phyloP scores from a whole-genome alignment of 2,888 invertebrate genomes.

The Trachelus troglodyta region DNA sequence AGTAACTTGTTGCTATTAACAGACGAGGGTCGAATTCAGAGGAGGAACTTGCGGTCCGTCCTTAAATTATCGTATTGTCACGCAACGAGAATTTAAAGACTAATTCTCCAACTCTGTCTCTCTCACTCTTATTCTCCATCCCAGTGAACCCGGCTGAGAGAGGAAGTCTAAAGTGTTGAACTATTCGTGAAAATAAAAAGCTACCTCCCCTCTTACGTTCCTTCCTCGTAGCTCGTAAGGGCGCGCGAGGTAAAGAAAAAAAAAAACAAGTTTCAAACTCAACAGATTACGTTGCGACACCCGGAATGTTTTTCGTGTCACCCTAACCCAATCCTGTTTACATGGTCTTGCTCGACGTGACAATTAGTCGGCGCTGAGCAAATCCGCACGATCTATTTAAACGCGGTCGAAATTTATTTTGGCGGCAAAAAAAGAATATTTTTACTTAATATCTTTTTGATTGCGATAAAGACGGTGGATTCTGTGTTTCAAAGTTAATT shows the following conservation, averaged over 20 bases:
- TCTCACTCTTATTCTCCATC: background rate
- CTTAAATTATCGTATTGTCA: conserved; percentile 18
- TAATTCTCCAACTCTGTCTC: background rate
- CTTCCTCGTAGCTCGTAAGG: background rate
- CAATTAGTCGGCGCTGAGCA: background rate
- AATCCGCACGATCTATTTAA: background rate
- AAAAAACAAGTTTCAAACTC: background rate
- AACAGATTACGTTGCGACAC: background rate
- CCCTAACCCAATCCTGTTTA: background rate
- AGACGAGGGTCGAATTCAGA: conserved; percentile 37
- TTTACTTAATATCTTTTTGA: no score
- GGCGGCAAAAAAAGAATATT: background rate
- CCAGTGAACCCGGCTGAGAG: background rate
- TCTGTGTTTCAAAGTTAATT: no score
- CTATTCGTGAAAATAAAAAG: background rate
- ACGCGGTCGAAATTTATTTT: background rate
- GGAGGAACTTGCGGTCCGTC: no score
- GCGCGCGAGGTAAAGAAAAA: background rate
- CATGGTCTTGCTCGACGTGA: background rate
- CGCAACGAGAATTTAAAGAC: conserved; percentile 10
- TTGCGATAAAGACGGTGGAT: no score
- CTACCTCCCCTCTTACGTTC: background rate
- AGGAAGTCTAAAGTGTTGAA: background rate
- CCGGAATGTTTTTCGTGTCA: background rate
- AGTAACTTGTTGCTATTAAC: conserved; percentile 55